Conservation (phyloP, 2,113 vertebrate genomes). For the Brevimyrus niger region DNA sequence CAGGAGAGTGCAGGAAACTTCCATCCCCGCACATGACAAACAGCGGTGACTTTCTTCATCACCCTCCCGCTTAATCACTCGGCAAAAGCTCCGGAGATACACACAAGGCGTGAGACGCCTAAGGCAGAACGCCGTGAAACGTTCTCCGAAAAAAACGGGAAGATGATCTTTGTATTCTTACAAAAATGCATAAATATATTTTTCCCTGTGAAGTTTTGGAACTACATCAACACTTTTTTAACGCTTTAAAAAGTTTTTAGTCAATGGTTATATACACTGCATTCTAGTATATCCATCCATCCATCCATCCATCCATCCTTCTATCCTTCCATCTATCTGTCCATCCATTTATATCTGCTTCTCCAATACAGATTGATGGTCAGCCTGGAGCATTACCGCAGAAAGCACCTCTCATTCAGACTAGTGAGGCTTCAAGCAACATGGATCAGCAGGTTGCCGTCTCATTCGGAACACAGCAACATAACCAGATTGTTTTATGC, state of each 20-base stretch:
- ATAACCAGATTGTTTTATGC: not conserved
- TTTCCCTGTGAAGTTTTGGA: not conserved
- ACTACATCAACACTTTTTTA: not conserved
- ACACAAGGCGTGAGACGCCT: not conserved
- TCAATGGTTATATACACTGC: not conserved
- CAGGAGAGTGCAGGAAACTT: not conserved
- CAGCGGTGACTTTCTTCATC: conserved; percentile 46
- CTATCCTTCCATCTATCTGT: not conserved
- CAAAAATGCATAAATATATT: not conserved
- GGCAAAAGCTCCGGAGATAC: conserved; percentile 15
- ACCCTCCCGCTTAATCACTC: conserved; percentile 55
- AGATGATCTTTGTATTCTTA: not conserved
- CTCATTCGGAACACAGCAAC: not conserved
- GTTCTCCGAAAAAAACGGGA: not conserved
- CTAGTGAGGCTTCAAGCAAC: not conserved
- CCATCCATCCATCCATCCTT: not conserved
- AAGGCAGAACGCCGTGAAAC: not conserved
- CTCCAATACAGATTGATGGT: not conserved
- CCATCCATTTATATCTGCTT: not conserved
- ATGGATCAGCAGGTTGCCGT: not conserved
- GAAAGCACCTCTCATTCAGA: not conserved
- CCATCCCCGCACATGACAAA: not conserved
- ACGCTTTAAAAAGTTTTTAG: not conserved
- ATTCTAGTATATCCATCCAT: not conserved
- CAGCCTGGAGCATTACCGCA: not conserved